Evolutionary conservation across 2,113 vertebrate species (phyloP), one percentile per base, ranked within the genome.

Genomic region (Odobenus rosmarus): DNA sequence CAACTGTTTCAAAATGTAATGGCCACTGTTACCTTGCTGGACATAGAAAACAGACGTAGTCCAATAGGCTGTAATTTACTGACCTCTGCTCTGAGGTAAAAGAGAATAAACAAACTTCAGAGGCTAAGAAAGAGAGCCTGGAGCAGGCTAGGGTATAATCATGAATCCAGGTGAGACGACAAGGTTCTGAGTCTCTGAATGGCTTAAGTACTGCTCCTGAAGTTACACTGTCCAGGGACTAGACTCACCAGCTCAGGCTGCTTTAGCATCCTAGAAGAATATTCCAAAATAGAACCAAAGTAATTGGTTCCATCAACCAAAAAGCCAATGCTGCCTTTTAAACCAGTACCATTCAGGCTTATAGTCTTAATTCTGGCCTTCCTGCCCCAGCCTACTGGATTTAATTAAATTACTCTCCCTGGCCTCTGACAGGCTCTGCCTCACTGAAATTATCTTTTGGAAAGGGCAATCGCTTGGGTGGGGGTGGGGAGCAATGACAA

Each of bases 351-450:
- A 39, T 8, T 96, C n/a, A 31, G 8, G 1, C 7, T 79, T 53
- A 28, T 0, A 28, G 42, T 74, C 49, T 87, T 69, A 93, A 80
- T 81, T 69, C 53, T 87, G 49, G 1, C 9, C 42, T 55, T 4
- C 82, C 69, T 89, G 3, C 13, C 15, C 49, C 53, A 3, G 15
- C 33, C 3, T 26, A 23, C 23, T 88, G 19, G 16, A 36, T 83
- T 87, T 95, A 91, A 53, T 92, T 82, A 67, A 95, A 55, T 92
- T 77, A 61, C 82, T 88, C 11, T 86, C 26, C 26, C 26, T 95
- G 86, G 16, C 0, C 28, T 72, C 84, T 94, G 79, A 72, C 55
- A 88, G 49, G 3, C 4, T 90, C n/a, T 77, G 57, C 12, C 11
- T 89, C 59, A 36, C 3, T 89, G 51, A 95, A 86, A 51, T 51